Base-by-base conservation (phyloP, 2,113 vertebrate genomes). In the Sinosuthora webbiana region DNA sequence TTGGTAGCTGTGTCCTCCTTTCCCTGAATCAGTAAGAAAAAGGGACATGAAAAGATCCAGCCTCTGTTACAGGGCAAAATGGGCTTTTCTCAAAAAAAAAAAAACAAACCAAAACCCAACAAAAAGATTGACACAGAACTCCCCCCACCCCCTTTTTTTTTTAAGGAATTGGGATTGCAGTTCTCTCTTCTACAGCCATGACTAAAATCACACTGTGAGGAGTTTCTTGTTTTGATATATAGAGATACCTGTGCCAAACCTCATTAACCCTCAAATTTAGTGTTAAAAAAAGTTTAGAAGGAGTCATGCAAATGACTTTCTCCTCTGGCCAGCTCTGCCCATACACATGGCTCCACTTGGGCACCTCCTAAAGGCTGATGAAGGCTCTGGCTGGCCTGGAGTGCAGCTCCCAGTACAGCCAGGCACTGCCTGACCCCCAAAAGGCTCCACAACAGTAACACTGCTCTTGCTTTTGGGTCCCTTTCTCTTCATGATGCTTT, bases 31-130 rank as follows among this genome's bases (percentile, higher is more conserved):
- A 11, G 33, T 59, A n/a, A n/a, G 35, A 89, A 59, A 55, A 91
- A 87, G 44, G 24, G 37, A 62, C 17, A 21, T 33, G n/a, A 65
- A 70, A 73, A 83, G 63, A 62, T 62, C 50, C 15, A 57, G 33
- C 35, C 62, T 83, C 14, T 50, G 12, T 35, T 65, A 60, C 17
- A 69, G 41, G 25, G 50, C n/a, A 65, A 74, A 62, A 73, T 6
- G 30, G 37, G 8, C 12, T 47, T 87, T 77, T 81, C 68, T 70
- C 53, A 73, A 89, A 25, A 41, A 22, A 41, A 41, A 25, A 41
- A 41, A 13, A 41, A 41, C 41, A 1, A 0, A 1, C 27, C 17
- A 11, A 56, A 68, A 5, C 7, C 9, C 28, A 56, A 49, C 17
- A 22, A 35, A 70, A 70, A 83, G 56, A 14, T 27, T 20, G 35